Percentiles rank a stretch among this genome's conserved stretches.
Evolutionary conservation across 2,797 vertebrate species (phyloP).

Genomic region (Astyanax mexicanus): DNA sequence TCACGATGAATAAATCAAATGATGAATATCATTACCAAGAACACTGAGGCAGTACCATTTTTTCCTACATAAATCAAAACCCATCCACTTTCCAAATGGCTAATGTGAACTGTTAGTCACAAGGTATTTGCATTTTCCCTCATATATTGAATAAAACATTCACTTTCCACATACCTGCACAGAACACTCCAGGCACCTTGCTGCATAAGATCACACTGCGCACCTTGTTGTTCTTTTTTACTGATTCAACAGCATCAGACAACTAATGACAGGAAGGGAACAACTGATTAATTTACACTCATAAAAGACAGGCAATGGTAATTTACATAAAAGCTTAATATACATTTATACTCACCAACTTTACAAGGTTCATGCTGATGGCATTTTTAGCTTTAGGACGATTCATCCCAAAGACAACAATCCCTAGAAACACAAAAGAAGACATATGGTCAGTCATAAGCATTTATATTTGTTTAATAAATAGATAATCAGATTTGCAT

Average conservation of each 20-base stretch:
- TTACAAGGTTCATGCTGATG: conserved; percentile 92
- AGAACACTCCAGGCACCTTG: conserved; percentile 94
- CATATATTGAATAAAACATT: background rate
- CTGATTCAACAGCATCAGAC: conserved; percentile 87
- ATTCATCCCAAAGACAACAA: conserved; percentile 95
- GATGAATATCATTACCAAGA: background rate
- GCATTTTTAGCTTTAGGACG: conserved; percentile 95
- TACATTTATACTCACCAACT: conserved; percentile 83
- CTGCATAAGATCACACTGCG: conserved; percentile 93
- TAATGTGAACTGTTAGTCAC: background rate
- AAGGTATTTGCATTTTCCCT: background rate
- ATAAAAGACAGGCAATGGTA: too few species aligned
- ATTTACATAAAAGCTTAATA: background rate
- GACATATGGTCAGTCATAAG: background rate
- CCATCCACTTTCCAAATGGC: background rate
- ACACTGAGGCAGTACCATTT: background rate
- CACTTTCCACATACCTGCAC: conserved; percentile 84
- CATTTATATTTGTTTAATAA: too few species aligned
- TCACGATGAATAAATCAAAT: conserved; percentile 50
- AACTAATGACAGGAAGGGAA: conserved; percentile 76
- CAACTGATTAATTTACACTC: background rate
- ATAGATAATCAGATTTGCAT: background rate
- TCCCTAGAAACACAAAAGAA: conserved; percentile 78
- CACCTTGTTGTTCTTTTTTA: conserved; percentile 93
- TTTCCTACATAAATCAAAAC: background rate